Percentiles rank a stretch among this genome's conserved stretches.
phyloP scores from a whole-genome alignment of 2,113 vertebrate genomes.

The Osmerus mordax region DNA sequence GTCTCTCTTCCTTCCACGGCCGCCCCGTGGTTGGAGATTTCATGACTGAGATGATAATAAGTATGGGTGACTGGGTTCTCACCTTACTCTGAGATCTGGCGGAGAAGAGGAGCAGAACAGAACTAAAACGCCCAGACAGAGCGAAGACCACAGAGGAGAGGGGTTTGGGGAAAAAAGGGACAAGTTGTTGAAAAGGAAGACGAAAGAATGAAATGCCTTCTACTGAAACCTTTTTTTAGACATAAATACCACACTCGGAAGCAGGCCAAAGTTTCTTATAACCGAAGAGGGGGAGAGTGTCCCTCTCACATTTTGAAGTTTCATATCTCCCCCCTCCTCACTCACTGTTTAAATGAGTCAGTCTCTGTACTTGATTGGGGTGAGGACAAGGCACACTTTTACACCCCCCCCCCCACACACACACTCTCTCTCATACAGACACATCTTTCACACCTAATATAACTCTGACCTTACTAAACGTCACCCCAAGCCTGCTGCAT shows the following conservation, averaged over 20 bases:
- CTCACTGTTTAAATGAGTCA: no score
- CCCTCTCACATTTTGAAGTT: not conserved
- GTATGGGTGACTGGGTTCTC: slow-evolving; percentile 69
- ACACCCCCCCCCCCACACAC: no score
- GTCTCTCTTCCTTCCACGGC: slow-evolving; percentile 29
- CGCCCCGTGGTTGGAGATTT: slow-evolving; percentile 58
- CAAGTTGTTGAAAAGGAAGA: no score
- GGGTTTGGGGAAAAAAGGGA: not conserved
- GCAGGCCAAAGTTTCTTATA: not conserved
- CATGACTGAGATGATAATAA: slow-evolving; percentile 74
- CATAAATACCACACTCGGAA: not conserved
- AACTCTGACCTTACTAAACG: no score
- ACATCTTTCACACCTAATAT: no score
- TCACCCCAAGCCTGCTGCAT: no score
- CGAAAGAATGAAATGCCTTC: not conserved
- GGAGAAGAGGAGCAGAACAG: slow-evolving; percentile 11
- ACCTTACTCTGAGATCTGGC: slow-evolving; percentile 62
- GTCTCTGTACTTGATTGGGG: no score
- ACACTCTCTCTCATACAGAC: no score
- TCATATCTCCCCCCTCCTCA: no score
- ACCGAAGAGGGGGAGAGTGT: not conserved
- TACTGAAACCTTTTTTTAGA: slow-evolving; percentile 1
- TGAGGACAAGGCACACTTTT: no score
- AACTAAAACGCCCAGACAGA: not conserved
- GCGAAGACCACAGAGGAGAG: slow-evolving; percentile 5